phyloP scores from a whole-genome alignment of 2,113 vertebrate species.

The Hiodon tergisus region DNA sequence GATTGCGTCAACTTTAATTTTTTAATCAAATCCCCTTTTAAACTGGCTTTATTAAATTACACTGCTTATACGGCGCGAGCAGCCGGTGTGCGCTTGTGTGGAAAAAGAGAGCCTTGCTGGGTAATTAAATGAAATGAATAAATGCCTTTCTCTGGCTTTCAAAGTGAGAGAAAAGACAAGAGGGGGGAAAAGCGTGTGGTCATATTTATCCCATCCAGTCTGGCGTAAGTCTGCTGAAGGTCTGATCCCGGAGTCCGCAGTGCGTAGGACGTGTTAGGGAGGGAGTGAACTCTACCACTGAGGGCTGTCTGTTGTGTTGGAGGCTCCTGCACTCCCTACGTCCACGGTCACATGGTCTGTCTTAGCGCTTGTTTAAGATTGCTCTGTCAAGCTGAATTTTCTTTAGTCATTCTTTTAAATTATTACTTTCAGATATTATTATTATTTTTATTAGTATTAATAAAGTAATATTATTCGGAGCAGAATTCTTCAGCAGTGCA shows the following conservation, averaged over 20 bases:
- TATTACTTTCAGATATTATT: no score
- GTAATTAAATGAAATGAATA: constrained; percentile 77
- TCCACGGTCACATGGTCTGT: no score
- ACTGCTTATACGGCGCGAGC: constrained; percentile 62
- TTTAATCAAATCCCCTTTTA: constrained; percentile 70
- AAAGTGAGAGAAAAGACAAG: constrained; percentile 43
- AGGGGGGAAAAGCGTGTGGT: constrained; percentile 42
- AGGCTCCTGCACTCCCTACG: not conserved
- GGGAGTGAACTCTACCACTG: constrained; percentile 5
- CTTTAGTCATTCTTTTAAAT: no score
- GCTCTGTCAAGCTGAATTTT: no score
- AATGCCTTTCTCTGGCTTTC: constrained; percentile 40
- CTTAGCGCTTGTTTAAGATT: no score
- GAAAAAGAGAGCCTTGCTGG: constrained; percentile 51
- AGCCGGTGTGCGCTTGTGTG: constrained; percentile 41
- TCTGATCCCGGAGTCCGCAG: constrained; percentile 52
- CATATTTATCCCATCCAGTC: constrained; percentile 49
- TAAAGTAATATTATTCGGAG: no score
- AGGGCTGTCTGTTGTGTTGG: not conserved
- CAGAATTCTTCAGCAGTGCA: no score
- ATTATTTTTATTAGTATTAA: no score
- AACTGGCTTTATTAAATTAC: constrained; percentile 76
- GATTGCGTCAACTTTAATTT: constrained; percentile 69
- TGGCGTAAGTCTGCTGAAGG: constrained; percentile 41
- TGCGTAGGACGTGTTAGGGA: constrained; percentile 41